Percentiles rank a stretch among this genome's conserved stretches.
These are phyloP conservation scores for Nesidiocoris tenuis DNA, from an alignment of 2,888 invertebrate species.

Conservation along the genomic window DNA sequence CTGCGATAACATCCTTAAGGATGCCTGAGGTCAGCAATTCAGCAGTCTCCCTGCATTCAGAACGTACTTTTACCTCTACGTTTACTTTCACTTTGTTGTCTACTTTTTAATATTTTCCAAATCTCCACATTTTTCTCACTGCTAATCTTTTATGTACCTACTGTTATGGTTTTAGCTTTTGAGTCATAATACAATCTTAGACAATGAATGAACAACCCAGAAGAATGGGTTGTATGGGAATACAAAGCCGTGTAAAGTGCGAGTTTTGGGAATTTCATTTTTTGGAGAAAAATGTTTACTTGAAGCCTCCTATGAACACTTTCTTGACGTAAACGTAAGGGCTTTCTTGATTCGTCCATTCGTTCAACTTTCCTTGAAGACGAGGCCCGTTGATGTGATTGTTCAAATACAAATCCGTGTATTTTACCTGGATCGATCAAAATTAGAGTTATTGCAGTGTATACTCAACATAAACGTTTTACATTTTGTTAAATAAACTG, in stretches of 20 bases:
- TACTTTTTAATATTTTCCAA: too few species aligned
- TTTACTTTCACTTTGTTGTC: too few species aligned
- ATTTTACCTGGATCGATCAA: constrained; percentile 1
- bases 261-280: too few species aligned
- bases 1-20: constrained; percentile 7
- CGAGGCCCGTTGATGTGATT: constrained; percentile 31
- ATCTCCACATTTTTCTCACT: too few species aligned
- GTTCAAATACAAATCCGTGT: constrained; percentile 18
- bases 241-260: too few species aligned
- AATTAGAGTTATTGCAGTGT: not conserved
- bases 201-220: too few species aligned
- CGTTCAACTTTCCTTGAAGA: constrained; percentile 2
- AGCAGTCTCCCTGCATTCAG: not conserved
- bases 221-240: too few species aligned
- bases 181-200: too few species aligned
- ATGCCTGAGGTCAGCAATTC: not conserved
- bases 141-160: too few species aligned
- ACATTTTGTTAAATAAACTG: not conserved
- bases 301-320: constrained; percentile 29
- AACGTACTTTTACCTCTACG: too few species aligned
- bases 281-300: too few species aligned
- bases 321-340: constrained; percentile 22
- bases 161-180: too few species aligned
- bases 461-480: not conserved
- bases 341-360: not conserved